Evolutionary conservation across 1,140 invertebrate species (phyloP).

Genomic region (Trachelipus rathkii): DNA sequence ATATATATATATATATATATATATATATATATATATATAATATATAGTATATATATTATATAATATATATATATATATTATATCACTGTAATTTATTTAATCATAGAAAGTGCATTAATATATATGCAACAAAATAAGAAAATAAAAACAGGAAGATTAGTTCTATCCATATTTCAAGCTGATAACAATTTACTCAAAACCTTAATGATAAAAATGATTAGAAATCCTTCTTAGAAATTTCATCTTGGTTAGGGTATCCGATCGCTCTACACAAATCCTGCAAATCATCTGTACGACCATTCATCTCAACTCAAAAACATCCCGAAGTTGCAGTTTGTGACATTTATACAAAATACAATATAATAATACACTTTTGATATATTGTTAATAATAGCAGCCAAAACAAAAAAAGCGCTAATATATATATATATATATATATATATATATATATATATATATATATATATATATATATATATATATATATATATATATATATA

Average conservation of each 20-base stretch:
- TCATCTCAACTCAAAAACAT: not conserved
- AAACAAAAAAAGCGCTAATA: not conserved
- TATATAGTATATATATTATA: too few species aligned
- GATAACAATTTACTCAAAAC: not conserved
- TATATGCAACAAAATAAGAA: not conserved
- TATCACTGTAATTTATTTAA: not conserved
- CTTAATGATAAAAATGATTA: conserved; percentile 6
- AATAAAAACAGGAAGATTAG: not conserved
- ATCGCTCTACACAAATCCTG: not conserved
- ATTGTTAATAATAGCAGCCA: not conserved
- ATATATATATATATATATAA: too few species aligned
- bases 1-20: too few species aligned
- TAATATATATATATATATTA: not conserved
- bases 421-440: not conserved
- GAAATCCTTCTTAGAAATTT: not conserved
- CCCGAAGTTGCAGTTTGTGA: not conserved
- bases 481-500: conserved; percentile 5
- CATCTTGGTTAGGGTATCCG: not conserved
- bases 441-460: conserved; percentile 1
- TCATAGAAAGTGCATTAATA: not conserved
- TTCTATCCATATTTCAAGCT: not conserved
- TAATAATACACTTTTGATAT: not conserved
- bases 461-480: not conserved
- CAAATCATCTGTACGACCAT: not conserved
- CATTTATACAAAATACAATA: too few species aligned